Evolutionary conservation across 2,888 invertebrate species (phyloP).

Genomic region (Lysandra coridon): DNA sequence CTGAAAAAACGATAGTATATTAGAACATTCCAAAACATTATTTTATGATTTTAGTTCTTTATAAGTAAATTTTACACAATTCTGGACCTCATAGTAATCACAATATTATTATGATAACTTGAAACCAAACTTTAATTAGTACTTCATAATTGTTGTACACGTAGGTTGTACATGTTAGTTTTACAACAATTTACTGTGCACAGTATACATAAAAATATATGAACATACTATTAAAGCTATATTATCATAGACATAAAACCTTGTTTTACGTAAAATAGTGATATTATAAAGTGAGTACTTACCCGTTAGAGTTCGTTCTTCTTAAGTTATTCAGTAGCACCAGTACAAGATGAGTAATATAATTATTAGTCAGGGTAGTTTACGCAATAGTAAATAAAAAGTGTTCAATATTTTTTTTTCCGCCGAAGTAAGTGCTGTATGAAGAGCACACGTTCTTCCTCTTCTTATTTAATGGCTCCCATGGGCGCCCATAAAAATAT

Average conservation of each 20-base stretch:
- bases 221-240: too few species aligned
- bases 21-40: too few species aligned
- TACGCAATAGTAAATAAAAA: not conserved
- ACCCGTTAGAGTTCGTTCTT: not conserved
- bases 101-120: not conserved
- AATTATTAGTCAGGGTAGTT: not conserved
- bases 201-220: too few species aligned
- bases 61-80: not conserved
- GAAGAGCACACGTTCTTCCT: not conserved
- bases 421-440: not conserved
- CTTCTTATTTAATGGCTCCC: too few species aligned
- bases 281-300: not conserved
- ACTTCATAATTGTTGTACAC: too few species aligned
- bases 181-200: not conserved
- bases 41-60: not conserved
- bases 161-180: too few species aligned
- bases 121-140: not conserved
- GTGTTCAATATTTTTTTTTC: not conserved
- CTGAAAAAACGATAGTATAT: constrained; percentile 39
- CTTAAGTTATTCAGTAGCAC: not conserved
- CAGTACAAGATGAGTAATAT: not conserved
- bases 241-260: not conserved
- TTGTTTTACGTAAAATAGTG: not conserved
- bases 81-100: not conserved
- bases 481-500: too few species aligned